A percentile compares a stretch with the other conserved stretches of the same genome.
These are phyloP conservation scores for Sarcophaga rosellei DNA, from an alignment of 2,888 invertebrate genomes.

Conservation along the genomic window DNA sequence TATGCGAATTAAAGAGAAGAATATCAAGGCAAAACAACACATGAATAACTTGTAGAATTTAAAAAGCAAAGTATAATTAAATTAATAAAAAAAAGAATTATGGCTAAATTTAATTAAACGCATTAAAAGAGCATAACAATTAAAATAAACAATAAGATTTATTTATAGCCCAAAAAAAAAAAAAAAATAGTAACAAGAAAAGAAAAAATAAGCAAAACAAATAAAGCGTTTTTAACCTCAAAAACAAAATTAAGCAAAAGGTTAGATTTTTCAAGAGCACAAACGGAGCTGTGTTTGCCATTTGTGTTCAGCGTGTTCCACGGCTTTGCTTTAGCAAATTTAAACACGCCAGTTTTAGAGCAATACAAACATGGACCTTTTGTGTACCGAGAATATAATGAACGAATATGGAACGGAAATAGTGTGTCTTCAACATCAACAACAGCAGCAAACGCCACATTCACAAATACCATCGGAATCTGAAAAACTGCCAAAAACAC, in stretches of 20 bases:
- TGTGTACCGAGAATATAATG: constrained; percentile 84
- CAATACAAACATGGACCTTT: constrained; percentile 82
- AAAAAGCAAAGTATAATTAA: constrained; percentile 27
- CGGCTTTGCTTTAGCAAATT: constrained; percentile 3
- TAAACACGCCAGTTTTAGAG: neutral
- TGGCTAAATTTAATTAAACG: constrained; percentile 4
- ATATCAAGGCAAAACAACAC: constrained; percentile 44
- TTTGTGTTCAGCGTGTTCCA: neutral
- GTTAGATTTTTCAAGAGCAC: neutral
- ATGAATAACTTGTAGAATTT: constrained; percentile 60
- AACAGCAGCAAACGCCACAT: constrained; percentile 53
- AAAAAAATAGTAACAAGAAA: neutral
- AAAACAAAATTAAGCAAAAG: constrained; percentile 14
- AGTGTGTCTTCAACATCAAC: constrained; percentile 65
- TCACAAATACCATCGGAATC: constrained; percentile 25
- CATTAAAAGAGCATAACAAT: constrained; percentile 3
- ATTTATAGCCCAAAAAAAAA: neutral
- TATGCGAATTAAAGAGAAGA: constrained; percentile 52
- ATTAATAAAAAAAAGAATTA: constrained; percentile 2
- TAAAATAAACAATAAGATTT: constrained; percentile 9
- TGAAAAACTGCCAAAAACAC: constrained; percentile 33
- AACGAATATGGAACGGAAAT: constrained; percentile 74
- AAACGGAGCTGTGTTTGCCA: neutral
- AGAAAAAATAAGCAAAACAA: constrained; percentile 15
- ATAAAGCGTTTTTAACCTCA: constrained; percentile 56